phyloP scores from a whole-genome alignment of 35 echinoderm and acorn worm species.

The Apostichopus japonicus region DNA sequence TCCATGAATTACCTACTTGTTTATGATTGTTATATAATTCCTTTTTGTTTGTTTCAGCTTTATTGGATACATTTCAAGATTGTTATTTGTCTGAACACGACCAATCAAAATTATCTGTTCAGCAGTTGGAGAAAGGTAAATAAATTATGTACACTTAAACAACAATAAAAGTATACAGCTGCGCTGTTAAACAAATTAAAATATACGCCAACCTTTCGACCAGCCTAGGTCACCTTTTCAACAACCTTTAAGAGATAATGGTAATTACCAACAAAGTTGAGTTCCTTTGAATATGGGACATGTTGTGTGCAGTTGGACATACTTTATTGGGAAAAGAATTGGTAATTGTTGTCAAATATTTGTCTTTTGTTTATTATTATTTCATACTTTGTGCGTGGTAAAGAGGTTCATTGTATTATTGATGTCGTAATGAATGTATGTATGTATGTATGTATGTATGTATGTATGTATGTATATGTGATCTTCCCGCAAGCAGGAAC shows the following conservation, averaged over 20 bases:
- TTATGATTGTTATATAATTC: not conserved
- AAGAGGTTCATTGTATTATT: no score
- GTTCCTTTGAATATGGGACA: no score
- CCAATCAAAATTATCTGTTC: not conserved
- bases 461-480: no score
- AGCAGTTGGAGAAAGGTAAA: not conserved
- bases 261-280: not conserved
- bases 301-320: no score
- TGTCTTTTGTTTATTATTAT: no score
- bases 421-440: no score
- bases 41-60: not conserved
- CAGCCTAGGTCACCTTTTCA: not conserved
- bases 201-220: not conserved
- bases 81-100: not conserved
- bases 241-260: not conserved
- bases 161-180: not conserved
- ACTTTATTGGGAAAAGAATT: no score
- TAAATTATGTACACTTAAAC: not conserved
- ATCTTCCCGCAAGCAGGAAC: no score
- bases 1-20: not conserved
- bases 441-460: no score
- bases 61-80: not conserved
- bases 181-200: not conserved
- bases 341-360: no score
- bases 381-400: no score